Evolutionary conservation across 2,888 invertebrate genomes (phyloP).

Genomic region (Malthinus seriepunctatus): DNA sequence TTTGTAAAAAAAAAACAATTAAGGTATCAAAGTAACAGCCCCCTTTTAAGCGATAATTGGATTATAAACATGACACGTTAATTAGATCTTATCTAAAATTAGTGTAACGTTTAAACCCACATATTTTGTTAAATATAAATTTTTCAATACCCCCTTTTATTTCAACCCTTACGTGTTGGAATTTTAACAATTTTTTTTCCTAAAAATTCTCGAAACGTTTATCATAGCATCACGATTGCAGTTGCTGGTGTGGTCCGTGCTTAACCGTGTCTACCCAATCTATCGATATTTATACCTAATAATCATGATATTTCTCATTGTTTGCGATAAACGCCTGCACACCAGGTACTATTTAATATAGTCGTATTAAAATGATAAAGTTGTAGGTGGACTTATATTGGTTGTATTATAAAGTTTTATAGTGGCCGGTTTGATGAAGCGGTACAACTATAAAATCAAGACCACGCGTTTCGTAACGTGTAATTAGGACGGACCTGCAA

Average conservation of each 20-base stretch:
- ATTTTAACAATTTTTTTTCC: constrained; percentile 12
- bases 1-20: too few species aligned
- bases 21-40: too few species aligned
- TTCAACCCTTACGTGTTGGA: constrained; percentile 11
- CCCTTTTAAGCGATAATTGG: too few species aligned
- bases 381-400: constrained; percentile 13
- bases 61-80: too few species aligned
- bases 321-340: constrained; percentile 39
- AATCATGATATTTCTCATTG: constrained; percentile 42
- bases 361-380: constrained; percentile 16
- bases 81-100: too few species aligned
- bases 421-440: constrained; percentile 2
- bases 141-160: too few species aligned
- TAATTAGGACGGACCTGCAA: constrained; percentile 50
- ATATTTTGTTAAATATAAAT: too few species aligned
- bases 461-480: constrained; percentile 51
- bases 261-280: constrained; percentile 33
- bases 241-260: constrained; percentile 29
- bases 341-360: constrained; percentile 19
- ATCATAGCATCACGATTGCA: constrained; percentile 33
- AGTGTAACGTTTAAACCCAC: too few species aligned
- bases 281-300: constrained; percentile 39
- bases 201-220: constrained; percentile 31
- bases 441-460: constrained; percentile 22
- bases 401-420: constrained; percentile 4